Conservation (phyloP, 2,113 vertebrate genomes). For the Corapipo altera region DNA sequence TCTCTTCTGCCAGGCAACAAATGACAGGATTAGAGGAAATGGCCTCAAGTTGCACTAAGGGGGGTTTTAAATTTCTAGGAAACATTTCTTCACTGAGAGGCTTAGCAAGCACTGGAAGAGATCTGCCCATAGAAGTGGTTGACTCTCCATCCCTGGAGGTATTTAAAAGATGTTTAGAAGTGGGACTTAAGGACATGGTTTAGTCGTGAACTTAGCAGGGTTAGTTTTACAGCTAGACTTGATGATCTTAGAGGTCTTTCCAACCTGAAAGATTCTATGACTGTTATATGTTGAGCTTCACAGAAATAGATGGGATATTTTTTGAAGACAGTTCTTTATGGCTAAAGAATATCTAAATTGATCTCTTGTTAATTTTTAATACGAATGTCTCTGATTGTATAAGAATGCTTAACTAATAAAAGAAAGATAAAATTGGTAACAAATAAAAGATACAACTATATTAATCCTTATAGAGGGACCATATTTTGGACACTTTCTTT, state of each 20-base stretch:
- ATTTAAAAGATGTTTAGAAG: background rate
- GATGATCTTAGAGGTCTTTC: background rate
- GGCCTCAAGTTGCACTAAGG: background rate
- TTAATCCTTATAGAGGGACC: background rate
- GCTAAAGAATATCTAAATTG: background rate
- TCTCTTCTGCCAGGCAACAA: background rate
- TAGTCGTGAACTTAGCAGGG: rapidly evolving
- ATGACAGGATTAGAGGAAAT: background rate
- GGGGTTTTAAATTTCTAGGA: background rate
- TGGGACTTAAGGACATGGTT: background rate
- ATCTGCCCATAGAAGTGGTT: background rate
- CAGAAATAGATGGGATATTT: background rate
- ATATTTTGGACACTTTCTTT: background rate
- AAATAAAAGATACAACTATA: background rate
- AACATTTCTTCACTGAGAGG: background rate
- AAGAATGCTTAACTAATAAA: background rate
- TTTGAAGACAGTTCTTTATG: background rate
- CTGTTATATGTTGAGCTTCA: background rate
- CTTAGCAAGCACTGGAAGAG: background rate
- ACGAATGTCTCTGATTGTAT: background rate
- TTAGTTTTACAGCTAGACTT: background rate
- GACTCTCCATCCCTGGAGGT: background rate
- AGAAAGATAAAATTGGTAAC: background rate
- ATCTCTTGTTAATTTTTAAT: background rate
- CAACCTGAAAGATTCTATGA: background rate